Percentiles rank a stretch among this genome's conserved stretches.
These are phyloP conservation scores for Heliornis fulica DNA, from an alignment of 2,113 vertebrate species.

Conservation along the genomic window DNA sequence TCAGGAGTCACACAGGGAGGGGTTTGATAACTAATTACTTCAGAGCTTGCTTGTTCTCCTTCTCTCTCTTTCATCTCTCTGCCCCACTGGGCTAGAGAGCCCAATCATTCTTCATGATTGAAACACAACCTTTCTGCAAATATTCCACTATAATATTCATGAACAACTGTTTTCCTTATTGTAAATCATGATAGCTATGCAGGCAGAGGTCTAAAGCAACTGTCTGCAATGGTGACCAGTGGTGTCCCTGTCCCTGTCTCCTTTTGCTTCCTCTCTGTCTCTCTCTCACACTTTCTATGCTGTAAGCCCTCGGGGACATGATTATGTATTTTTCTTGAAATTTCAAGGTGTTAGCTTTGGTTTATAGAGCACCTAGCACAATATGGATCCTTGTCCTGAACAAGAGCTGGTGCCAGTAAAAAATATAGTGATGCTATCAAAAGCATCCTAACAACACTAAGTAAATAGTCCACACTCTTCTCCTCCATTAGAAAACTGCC, in stretches of 20 bases:
- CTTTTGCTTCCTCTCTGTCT: neutral
- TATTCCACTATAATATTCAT: slow-evolving; percentile 10
- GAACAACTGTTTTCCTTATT: slow-evolving; percentile 21
- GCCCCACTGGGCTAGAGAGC: neutral
- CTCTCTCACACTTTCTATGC: neutral
- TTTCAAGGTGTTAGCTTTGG: neutral
- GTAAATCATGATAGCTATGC: neutral
- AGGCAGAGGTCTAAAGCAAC: neutral
- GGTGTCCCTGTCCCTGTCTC: neutral
- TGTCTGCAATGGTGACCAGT: neutral
- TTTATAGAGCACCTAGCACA: neutral
- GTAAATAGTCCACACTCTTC: neutral
- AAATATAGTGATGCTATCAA: neutral
- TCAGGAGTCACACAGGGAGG: neutral
- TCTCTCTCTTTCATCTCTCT: neutral
- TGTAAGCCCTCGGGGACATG: neutral
- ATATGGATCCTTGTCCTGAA: neutral
- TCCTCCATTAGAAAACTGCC: neutral
- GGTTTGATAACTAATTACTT: neutral
- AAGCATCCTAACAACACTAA: neutral
- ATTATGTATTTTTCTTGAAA: neutral
- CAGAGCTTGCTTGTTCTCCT: neutral
- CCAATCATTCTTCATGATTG: neutral
- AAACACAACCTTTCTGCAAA: neutral
- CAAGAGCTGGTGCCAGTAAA: neutral